These are phyloP conservation scores for Danaus chrysippus DNA, from an alignment of 2,888 invertebrate species.

Conservation along the genomic window DNA sequence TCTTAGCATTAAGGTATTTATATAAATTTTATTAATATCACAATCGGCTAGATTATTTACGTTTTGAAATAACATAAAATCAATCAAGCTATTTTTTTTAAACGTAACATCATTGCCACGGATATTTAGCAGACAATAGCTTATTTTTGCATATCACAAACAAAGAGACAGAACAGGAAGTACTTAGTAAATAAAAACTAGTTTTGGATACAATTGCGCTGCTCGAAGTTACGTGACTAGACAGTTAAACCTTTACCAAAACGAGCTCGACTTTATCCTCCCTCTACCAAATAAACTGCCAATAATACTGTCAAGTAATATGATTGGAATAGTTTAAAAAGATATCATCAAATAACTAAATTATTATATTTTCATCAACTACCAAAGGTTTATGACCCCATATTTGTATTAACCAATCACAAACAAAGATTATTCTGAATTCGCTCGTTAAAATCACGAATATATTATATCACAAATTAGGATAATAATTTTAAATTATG, in stretches of 20 bases:
- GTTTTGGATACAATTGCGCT: slow-evolving; percentile 37
- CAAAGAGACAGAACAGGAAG: slow-evolving; percentile 45
- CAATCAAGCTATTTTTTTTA: not conserved
- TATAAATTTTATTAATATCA: too few relatives aligned
- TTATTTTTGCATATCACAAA: slow-evolving; percentile 19
- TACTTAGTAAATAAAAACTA: slow-evolving; percentile 43
- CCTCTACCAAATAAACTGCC: not conserved
- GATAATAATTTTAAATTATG: not conserved
- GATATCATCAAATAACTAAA: too few relatives aligned
- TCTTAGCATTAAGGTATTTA: too few relatives aligned
- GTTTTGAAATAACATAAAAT: not conserved
- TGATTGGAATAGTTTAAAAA: too few relatives aligned
- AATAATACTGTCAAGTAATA: too few relatives aligned
- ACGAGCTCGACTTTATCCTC: slow-evolving; percentile 33
- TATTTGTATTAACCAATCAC: not conserved
- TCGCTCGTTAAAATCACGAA: not conserved
- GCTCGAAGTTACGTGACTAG: slow-evolving; percentile 54
- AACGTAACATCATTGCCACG: slow-evolving; percentile 10
- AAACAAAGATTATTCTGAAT: not conserved
- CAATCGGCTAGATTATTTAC: not conserved
- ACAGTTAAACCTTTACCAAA: slow-evolving; percentile 48
- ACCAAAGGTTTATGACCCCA: too few relatives aligned
- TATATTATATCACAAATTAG: too few relatives aligned
- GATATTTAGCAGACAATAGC: slow-evolving; percentile 10
- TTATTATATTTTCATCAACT: too few relatives aligned